Base-by-base conservation (phyloP, 2,888 invertebrate genomes). In the Venusia cambrica region DNA sequence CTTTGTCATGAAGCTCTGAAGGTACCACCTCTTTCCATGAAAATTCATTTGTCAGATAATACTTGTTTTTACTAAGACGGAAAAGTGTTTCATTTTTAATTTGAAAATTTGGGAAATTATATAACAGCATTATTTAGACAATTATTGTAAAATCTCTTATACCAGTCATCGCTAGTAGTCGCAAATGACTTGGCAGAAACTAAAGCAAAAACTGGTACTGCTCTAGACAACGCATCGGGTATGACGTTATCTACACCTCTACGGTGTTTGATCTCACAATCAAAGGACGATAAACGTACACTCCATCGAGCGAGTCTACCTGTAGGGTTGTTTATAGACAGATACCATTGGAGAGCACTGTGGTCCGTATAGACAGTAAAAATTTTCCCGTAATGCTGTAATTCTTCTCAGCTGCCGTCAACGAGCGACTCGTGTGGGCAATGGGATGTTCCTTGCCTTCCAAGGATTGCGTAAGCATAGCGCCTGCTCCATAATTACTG, bases 301-400 rank as follows among this genome's bases (percentile, higher is more conserved):
- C 54, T 49, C 57, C 54, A 58, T 2, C 57, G 30, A 9, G 55
- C 57, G 1, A 60, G 22, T 0, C 62, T 20, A 3, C 58, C 57
- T 1, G 53, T 53, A 1, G 54, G 55, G 8, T 55, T 57, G 1
- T 6, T 24, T 0, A 60, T 11, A 2, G 31, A 32, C 0, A 54
- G 10, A 4, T 54, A 54, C 51, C 51, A 55, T 35, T 52, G 54
- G 0, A 58, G 6, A 2, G 55, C 45, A 0, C 45, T 26, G 9
- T 57, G 58, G 12, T 56, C 55, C 0, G 57, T 57, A 9, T 37
- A 51, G 0, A 58, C 48, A 1, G 41, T 46, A 12, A 54, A 54
- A 0, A 18, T 9, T 5, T 29, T 16, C 0, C 52, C 54, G 62
- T 61, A 0, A 41, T 27, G 9, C 54, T 51, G 12, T 58, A 61